Evolutionary conservation across 2,797 vertebrate species (phyloP).

Genomic region (Phrynocephalus vlangalii): DNA sequence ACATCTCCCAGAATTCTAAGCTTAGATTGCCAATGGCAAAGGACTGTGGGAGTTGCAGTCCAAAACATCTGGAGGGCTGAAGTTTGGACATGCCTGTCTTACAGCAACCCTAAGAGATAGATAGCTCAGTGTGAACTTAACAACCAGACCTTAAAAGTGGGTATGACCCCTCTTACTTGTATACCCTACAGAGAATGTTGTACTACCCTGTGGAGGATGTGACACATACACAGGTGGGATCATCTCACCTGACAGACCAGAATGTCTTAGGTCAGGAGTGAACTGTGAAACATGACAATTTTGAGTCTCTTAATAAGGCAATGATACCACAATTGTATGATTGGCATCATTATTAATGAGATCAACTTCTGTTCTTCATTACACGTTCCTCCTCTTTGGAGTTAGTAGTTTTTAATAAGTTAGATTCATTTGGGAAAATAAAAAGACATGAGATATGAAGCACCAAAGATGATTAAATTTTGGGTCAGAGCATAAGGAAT

Average conservation of each 20-base stretch:
- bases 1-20: too few relatives aligned
- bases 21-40: too few relatives aligned
- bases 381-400: slow-evolving; percentile 6
- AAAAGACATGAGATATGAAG: not conserved
- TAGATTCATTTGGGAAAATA: slow-evolving; percentile 34
- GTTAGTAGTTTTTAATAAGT: slow-evolving; percentile 37
- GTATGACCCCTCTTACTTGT: not conserved
- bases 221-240: not conserved
- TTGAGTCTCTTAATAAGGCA: slow-evolving; percentile 27
- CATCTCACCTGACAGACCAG: slow-evolving; percentile 17
- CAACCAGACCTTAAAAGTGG: not conserved
- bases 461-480: slow-evolving; percentile 43
- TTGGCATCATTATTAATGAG: slow-evolving; percentile 33
- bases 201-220: not conserved
- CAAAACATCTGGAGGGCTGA: too few relatives aligned
- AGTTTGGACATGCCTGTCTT: too few relatives aligned
- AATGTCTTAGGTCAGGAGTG: slow-evolving; percentile 23
- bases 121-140: not conserved
- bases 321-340: not conserved
- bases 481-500: not conserved
- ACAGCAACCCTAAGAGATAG: not conserved
- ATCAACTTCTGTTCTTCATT: slow-evolving; percentile 3
- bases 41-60: too few relatives aligned
- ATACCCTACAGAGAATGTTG: not conserved
- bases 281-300: slow-evolving; percentile 17